A percentile compares a stretch with the other conserved stretches of the same genome.
phyloP scores from a whole-genome alignment of 2,113 vertebrate species.

The Plotosus lineatus region DNA sequence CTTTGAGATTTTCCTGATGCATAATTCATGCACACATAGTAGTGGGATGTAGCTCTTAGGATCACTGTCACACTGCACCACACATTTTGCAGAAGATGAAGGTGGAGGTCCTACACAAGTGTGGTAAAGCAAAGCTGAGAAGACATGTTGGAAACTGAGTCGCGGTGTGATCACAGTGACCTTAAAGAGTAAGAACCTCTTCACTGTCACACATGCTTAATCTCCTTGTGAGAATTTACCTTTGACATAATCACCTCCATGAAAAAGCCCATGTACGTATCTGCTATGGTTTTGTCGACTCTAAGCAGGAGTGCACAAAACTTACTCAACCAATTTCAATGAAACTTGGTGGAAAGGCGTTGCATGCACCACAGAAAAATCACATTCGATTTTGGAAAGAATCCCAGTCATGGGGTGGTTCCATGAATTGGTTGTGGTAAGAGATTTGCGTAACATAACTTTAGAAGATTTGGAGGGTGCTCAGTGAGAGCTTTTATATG shows the following conservation, averaged over 20 bases:
- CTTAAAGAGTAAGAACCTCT: background rate
- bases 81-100: background rate
- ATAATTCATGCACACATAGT: conserved; percentile 46
- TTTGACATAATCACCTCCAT: background rate
- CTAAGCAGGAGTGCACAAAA: too few relatives aligned
- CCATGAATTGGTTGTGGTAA: too few relatives aligned
- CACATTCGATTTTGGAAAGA: too few relatives aligned
- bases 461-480: too few relatives aligned
- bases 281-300: too few relatives aligned
- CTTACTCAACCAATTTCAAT: too few relatives aligned
- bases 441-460: too few relatives aligned
- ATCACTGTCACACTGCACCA: conserved; percentile 21
- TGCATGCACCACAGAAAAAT: too few relatives aligned
- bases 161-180: conserved; percentile 14
- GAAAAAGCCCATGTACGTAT: too few relatives aligned
- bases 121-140: conserved; percentile 1
- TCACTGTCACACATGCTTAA: background rate
- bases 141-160: conserved; percentile 28
- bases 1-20: conserved; percentile 42
- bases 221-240: background rate
- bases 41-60: conserved; percentile 40
- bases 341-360: too few relatives aligned
- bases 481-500: too few relatives aligned
- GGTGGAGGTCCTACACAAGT: background rate
- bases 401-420: too few relatives aligned